These are phyloP conservation scores for Carollia perspicillata DNA, from an alignment of 2,113 vertebrate species.

Conservation along the genomic window DNA sequence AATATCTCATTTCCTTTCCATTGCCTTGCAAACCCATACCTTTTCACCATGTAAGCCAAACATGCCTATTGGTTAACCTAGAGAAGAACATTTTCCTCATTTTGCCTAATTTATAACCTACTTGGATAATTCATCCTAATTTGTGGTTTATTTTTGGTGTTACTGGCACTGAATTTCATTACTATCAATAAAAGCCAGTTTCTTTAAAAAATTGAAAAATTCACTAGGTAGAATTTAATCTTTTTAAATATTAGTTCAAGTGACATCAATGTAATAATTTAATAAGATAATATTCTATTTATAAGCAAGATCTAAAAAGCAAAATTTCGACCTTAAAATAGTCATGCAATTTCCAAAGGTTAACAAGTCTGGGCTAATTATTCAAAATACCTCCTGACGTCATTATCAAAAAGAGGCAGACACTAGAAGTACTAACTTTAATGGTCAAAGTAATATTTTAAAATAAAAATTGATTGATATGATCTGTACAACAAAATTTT, in stretches of 20 bases:
- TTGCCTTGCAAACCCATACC: not conserved
- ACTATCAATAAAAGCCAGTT: conserved; percentile 6
- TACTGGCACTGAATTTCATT: not conserved
- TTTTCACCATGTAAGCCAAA: not conserved
- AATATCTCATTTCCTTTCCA: not conserved
- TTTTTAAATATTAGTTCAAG: not conserved
- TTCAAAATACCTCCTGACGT: not conserved
- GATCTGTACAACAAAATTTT: not conserved
- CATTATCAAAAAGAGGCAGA: not conserved
- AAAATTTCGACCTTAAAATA: not conserved
- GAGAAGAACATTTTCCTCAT: not conserved
- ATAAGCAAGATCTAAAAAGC: not conserved
- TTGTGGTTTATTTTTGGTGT: not conserved
- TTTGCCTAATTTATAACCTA: conserved; percentile 10
- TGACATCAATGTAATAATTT: conserved; percentile 11
- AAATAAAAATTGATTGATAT: not conserved
- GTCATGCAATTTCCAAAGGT: not conserved
- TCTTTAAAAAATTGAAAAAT: conserved; percentile 34
- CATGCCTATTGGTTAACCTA: not conserved
- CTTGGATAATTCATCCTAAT: not conserved
- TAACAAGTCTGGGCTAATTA: not conserved
- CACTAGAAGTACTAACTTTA: not conserved
- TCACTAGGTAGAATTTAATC: not conserved
- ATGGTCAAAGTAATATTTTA: not conserved
- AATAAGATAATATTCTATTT: not conserved